Percentiles rank a stretch among this genome's conserved stretches.
These are phyloP conservation scores for Tortricodes alternella DNA, from an alignment of 2,888 invertebrate species.

Conservation along the genomic window DNA sequence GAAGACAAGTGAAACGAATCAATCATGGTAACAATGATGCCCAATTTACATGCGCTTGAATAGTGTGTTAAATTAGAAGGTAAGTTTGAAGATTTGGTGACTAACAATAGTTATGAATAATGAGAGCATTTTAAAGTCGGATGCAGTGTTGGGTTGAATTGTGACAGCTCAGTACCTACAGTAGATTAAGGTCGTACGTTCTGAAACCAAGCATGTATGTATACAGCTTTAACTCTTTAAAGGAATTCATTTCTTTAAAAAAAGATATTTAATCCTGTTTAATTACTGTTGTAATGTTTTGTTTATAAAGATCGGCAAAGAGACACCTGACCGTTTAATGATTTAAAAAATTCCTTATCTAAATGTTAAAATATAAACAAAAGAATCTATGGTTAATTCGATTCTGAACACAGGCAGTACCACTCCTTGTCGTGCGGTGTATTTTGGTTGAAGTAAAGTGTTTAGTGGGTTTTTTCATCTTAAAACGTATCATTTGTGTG, in stretches of 20 bases:
- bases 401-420: constrained; percentile 45
- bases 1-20: constrained; percentile 33
- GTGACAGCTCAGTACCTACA: constrained; percentile 28
- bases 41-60: constrained; percentile 19
- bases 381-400: neutral
- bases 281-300: too few species aligned
- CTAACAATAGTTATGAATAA: constrained; percentile 27
- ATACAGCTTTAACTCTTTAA: too few species aligned
- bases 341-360: neutral
- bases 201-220: too few species aligned
- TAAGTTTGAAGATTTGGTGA: constrained; percentile 11
- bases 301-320: too few species aligned
- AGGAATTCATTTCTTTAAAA: too few species aligned
- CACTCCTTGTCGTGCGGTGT: constrained; percentile 48
- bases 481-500: neutral
- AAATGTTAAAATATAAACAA: constrained; percentile 9
- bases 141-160: too few species aligned
- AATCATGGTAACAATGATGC: constrained; percentile 35
- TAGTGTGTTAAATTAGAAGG: constrained; percentile 22
- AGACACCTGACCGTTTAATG: too few species aligned
- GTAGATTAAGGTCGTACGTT: constrained; percentile 24
- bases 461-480: neutral
- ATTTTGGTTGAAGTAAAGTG: constrained; percentile 38
- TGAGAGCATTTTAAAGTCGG: constrained; percentile 24
- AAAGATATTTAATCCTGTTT: too few species aligned